phyloP scores from a whole-genome alignment of 2,113 vertebrate genomes.

The Emydura subglobosa region DNA sequence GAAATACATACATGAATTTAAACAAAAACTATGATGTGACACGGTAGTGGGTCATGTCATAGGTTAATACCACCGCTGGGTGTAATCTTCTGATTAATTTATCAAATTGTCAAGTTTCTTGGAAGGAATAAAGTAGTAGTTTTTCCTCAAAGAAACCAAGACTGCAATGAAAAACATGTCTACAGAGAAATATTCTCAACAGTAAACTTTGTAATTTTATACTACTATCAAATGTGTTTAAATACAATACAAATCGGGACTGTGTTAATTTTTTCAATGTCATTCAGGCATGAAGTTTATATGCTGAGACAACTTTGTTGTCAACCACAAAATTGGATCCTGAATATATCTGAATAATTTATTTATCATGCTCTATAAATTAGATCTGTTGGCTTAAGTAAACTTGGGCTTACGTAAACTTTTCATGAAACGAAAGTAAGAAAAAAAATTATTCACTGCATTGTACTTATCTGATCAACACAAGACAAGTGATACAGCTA shows the following conservation, averaged over 20 bases:
- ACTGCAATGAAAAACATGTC: background rate
- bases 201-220: slow-evolving; percentile 13
- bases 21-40: background rate
- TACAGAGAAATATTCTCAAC: slow-evolving; percentile 17
- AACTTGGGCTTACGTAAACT: background rate
- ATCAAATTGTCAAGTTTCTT: background rate
- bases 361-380: background rate
- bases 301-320: background rate
- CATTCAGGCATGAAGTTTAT: background rate
- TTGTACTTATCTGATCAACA: background rate
- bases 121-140: background rate
- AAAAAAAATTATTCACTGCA: background rate
- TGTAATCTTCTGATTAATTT: slow-evolving; percentile 1
- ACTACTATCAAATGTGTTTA: background rate
- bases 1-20: background rate
- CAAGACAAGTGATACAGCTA: background rate
- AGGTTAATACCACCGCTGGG: background rate
- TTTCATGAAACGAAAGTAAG: background rate
- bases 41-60: background rate
- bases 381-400: background rate
- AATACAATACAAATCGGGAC: background rate
- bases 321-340: background rate
- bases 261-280: slow-evolving; percentile 3
- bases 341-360: background rate
- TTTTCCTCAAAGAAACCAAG: background rate